phyloP scores from a whole-genome alignment of 2,113 vertebrate species.

The Nothoprocta pentlandii region DNA sequence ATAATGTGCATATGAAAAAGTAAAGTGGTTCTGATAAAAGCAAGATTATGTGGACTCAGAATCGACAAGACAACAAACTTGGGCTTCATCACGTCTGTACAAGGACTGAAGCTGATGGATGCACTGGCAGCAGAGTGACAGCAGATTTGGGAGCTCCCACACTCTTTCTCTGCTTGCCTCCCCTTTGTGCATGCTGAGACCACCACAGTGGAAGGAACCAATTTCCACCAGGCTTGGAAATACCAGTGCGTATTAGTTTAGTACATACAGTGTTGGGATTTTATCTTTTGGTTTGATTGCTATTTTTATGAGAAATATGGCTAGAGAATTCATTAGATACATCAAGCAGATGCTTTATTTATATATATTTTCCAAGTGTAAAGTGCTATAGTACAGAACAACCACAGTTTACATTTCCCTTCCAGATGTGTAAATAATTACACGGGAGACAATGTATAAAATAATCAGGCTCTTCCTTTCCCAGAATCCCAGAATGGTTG shows the following conservation, averaged over 20 bases:
- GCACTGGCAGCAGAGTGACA: neutral
- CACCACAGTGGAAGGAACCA: neutral
- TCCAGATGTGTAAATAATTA: neutral
- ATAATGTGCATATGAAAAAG: neutral
- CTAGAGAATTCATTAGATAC: neutral
- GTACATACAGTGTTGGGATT: neutral
- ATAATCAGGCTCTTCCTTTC: neutral
- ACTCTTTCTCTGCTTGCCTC: neutral
- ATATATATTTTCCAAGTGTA: neutral
- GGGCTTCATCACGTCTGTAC: neutral
- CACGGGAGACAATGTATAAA: neutral
- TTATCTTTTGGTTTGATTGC: neutral
- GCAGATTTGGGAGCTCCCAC: neutral
- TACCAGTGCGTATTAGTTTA: neutral
- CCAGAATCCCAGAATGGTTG: too few species aligned
- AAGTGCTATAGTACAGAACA: neutral
- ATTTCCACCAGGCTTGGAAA: neutral
- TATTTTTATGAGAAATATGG: neutral
- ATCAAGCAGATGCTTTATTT: neutral
- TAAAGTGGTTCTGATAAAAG: neutral
- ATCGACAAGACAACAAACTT: neutral
- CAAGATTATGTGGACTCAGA: too few species aligned
- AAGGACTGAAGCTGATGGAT: neutral
- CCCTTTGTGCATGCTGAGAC: neutral
- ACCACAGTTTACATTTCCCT: neutral